phyloP scores from a whole-genome alignment of 2,888 invertebrate species.

The Isoperla grammatica region DNA sequence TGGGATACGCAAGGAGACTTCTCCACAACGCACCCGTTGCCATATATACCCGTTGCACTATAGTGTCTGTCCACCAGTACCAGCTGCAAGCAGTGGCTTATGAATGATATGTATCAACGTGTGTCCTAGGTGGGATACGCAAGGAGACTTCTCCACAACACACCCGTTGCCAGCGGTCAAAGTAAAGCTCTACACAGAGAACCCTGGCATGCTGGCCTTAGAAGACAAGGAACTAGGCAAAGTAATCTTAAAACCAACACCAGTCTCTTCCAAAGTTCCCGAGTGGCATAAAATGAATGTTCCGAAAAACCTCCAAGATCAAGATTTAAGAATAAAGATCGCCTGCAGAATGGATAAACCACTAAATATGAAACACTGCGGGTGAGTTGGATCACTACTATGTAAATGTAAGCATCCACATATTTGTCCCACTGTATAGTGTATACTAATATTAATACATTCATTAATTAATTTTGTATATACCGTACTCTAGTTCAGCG shows the following conservation, averaged over 20 bases:
- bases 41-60: conserved; percentile 45
- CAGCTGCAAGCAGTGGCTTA: too few relatives aligned
- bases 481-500: too few relatives aligned
- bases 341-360: conserved; percentile 99
- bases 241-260: conserved; percentile 81
- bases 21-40: conserved; percentile 94
- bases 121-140: conserved; percentile 92
- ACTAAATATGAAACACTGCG: conserved; percentile 98
- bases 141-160: conserved; percentile 98
- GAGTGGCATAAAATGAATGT: conserved; percentile 99
- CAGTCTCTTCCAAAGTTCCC: conserved; percentile 84
- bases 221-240: conserved; percentile 99
- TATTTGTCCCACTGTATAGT: neutral
- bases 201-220: conserved; percentile 93
- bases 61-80: too few relatives aligned
- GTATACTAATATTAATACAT: too few relatives aligned
- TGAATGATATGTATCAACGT: neutral
- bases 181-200: conserved; percentile 96
- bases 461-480: neutral
- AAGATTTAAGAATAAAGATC: conserved; percentile 94
- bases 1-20: conserved; percentile 99
- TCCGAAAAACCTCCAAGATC: conserved; percentile 91
- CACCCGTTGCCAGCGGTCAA: conserved; percentile 96
- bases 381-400: conserved; percentile 53
- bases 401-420: neutral